Base-by-base conservation (phyloP, 2,888 invertebrate genomes). In the Callimorpha dominula region DNA sequence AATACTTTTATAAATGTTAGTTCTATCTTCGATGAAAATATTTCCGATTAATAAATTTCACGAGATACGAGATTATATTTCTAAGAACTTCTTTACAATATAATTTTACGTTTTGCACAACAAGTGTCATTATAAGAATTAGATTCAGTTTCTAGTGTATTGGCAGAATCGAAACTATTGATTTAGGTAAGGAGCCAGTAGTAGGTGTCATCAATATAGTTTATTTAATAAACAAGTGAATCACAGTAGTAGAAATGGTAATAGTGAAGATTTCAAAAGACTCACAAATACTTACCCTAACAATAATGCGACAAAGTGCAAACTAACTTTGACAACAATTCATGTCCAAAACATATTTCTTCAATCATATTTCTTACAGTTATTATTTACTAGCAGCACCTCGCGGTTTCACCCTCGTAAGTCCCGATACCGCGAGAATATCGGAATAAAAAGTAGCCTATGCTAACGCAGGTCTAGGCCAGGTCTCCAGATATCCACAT, bases 71-170 rank as follows among this genome's bases (percentile, higher is more conserved):
- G 7, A 14, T 60, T 31, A 60, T 14, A 31, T 60, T 31, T 60
- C 31, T 14, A 60, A 31, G 31, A 14, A 60, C 60, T 31, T 31
- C 60, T 52, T 17, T 15, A 31, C 49, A 17, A 31, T 57, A n/a
- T 54, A 42, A 70, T 54, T 65, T 31, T 64, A 57, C 12, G 50
- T 43, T 15, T 17, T 54, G 15, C 43, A 65, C 15, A 54, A 65
- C 52, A 65, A 70, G 46, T 65, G 70, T 65, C 70, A 54, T 70
- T 70, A 31, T 54, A 52, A 20, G 43, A 54, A 54, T 70, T 46
- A 46, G 46, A 43, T 57, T 70, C n/a, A 46, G 57, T n/a, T 65
- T 8, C 14, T 4, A 40, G 6, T 7, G 46, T 54, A 65, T 65
- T 60, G 20, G 57, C 40, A 65, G 65, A 57, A 65, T 17, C 12